Evolutionary conservation across 2,888 invertebrate species (phyloP), one percentile per base, ranked within the genome.

Genomic region (Rhynchonema sp.): DNA sequence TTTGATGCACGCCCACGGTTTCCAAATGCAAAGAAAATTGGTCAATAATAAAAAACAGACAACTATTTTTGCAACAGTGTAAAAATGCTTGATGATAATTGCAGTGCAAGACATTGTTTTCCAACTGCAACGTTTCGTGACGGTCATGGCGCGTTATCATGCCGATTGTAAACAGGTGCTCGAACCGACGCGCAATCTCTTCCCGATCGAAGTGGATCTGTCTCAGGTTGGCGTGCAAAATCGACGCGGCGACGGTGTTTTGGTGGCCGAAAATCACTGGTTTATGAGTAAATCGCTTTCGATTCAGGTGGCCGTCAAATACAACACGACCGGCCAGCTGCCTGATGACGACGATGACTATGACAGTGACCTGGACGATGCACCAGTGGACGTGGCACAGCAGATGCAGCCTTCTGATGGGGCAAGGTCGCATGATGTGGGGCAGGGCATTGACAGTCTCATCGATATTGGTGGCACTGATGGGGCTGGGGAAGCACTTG

Each of bases 81-180:
- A n/a, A n/a, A 57, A 29, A 54, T 6, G 20, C 20, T 20, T 23
- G 23, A 20, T 52, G 13, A 17, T 30, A 2, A 20, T 63, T 73
- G 57, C 70, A 79, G 79, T 96, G 0, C 91, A 92, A 73, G 92
- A 96, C 67, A 84, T 94, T 1, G 89, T 90, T 30, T 75, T 76
- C 67, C 80, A 81, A 67, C 69, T 81, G 61, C 83, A 86, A 62
- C 81, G 85, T 65, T 82, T 94, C 61, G 84, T 92, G 22, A 82
- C 85, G 59, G 88, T 87, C 0, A 79, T 98, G 64, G 83, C 87
- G 0, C 81, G 82, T 60, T 82, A 81, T 75, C 83, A 82, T 74
- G 80, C 82, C 57, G 85, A 86, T 63, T 77, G 77, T 64, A 73
- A 75, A 59, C 65, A 64, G 20, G 70, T 72, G 1, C 70, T 76